These are phyloP conservation scores for Akabosia matsudoensis DNA, from an alignment of 1,140 invertebrate genomes.

Conservation along the genomic window DNA sequence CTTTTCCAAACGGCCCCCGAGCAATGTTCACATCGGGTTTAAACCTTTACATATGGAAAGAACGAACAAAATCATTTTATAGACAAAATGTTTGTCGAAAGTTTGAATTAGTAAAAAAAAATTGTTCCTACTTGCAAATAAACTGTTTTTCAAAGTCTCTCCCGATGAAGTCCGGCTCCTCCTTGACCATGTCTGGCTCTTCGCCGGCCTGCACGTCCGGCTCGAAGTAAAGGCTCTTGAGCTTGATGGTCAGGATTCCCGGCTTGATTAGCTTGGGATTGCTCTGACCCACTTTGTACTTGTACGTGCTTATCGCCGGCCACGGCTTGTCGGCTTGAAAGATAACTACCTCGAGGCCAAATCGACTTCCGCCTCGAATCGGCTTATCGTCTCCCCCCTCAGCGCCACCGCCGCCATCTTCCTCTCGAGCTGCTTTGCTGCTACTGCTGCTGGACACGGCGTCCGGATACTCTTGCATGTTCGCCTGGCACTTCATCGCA, in stretches of 20 bases:
- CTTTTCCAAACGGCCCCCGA: constrained; percentile 50
- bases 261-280: constrained; percentile 49
- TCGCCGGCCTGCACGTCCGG: constrained; percentile 50
- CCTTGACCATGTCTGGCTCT: constrained; percentile 48
- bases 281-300: constrained; percentile 45
- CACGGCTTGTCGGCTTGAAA: constrained; percentile 48
- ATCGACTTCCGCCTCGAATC: constrained; percentile 44
- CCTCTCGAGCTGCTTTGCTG: constrained; percentile 45
- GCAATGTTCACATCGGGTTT: constrained; percentile 46
- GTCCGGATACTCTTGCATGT: constrained; percentile 47
- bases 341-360: constrained; percentile 50
- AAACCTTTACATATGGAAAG: constrained; percentile 41
- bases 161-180: constrained; percentile 49
- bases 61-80: constrained; percentile 16
- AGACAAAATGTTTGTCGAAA: too few relatives aligned
- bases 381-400: constrained; percentile 12
- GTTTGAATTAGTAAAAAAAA: constrained; percentile 17
- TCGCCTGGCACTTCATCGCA: constrained; percentile 50
- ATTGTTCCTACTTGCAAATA: constrained; percentile 48
- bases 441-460: constrained; percentile 45
- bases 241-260: constrained; percentile 46
- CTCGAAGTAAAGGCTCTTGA: constrained; percentile 49
- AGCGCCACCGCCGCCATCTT: constrained; percentile 34
- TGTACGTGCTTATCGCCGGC: constrained; percentile 34
- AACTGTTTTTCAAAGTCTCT: constrained; percentile 51